A percentile compares a stretch with the other conserved stretches of the same genome.
Conservation (phyloP, 92 coral and sea anemone genomes). For the Bergia sp. region DNA sequence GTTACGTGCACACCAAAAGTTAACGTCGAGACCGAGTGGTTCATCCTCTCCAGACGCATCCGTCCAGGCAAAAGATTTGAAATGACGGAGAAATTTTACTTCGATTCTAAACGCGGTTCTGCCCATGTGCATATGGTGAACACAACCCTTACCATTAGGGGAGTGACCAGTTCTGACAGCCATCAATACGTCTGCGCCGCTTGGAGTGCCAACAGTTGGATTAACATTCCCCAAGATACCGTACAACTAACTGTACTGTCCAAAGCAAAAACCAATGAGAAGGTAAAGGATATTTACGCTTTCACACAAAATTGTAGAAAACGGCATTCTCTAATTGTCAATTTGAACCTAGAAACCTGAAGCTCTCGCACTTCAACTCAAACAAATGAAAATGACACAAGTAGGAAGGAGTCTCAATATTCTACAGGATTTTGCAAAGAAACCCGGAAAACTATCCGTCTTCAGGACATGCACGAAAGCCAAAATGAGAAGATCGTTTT, state of each 20-base stretch:
- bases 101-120: background rate
- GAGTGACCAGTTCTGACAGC: conserved; percentile 5
- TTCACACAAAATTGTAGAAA: no score
- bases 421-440: no score
- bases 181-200: background rate
- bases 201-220: background rate
- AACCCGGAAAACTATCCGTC: no score
- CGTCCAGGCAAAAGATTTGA: background rate
- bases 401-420: no score
- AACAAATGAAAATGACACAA: no score
- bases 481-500: no score
- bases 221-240: background rate
- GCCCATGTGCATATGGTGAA: conserved; percentile 26
- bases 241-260: background rate
- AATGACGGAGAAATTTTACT: conserved; percentile 8
- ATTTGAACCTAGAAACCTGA: no score
- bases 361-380: no score
- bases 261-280: background rate
- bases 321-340: no score
- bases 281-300: background rate
- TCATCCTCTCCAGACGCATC: background rate
- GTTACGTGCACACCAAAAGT: conserved; percentile 2
- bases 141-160: conserved; percentile 16
- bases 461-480: no score
- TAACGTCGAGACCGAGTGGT: conserved; percentile 18